Conservation (phyloP, 1,140 invertebrate genomes). For the Cherax quadricarinatus region DNA sequence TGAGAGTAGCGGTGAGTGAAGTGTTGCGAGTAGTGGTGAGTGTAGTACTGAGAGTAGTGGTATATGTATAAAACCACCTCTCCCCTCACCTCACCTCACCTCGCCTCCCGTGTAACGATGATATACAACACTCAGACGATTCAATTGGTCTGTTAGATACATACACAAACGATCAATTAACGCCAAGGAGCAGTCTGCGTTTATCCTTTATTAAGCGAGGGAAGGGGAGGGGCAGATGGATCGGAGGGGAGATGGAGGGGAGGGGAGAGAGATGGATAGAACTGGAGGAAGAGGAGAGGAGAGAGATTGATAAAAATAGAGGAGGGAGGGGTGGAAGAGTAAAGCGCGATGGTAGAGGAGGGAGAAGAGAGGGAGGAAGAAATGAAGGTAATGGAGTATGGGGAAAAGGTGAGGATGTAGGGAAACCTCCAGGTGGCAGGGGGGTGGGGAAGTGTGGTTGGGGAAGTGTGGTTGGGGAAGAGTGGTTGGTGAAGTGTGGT, state of each 20-base stretch:
- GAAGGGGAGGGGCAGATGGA: neutral
- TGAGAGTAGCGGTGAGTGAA: no score
- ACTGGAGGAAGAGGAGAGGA: neutral
- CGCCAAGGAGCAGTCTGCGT: neutral
- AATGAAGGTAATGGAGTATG: neutral
- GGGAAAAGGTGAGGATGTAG: neutral
- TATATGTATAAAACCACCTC: neutral
- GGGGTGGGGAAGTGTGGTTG: neutral
- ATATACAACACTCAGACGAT: neutral
- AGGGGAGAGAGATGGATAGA: neutral
- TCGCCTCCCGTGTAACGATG: neutral
- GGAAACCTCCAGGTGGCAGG: neutral
- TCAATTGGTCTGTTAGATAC: neutral
- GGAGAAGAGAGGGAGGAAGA: neutral
- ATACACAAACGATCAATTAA: slow-evolving; percentile 10
- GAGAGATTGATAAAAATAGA: no score
- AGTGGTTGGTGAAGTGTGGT: no score
- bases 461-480: neutral
- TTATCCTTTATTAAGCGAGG: neutral
- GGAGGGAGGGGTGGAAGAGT: neutral
- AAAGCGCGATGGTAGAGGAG: neutral
- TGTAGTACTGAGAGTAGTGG: no score
- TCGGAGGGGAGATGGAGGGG: neutral
- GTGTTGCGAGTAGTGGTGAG: no score
- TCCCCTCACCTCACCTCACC: neutral